Evolutionary conservation across 1,140 invertebrate genomes (phyloP).

Genomic region (Panagrolaimus sp.): DNA sequence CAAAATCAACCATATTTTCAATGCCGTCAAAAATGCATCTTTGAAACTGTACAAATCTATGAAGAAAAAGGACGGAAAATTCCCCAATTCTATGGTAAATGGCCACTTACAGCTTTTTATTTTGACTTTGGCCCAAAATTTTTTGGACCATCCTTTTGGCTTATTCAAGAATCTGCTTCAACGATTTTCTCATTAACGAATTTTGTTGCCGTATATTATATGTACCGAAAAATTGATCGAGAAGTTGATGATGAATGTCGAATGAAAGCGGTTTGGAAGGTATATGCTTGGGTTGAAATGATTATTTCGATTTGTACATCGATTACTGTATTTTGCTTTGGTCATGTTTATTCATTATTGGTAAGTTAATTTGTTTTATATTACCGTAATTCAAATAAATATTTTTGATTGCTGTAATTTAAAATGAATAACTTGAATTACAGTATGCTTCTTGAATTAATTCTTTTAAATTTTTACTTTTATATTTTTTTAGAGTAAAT

Average conservation of each 20-base stretch:
- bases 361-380: too few species aligned
- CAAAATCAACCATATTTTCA: too few species aligned
- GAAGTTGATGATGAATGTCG: constrained; percentile 56
- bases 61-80: constrained; percentile 65
- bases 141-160: constrained; percentile 87
- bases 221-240: constrained; percentile 70
- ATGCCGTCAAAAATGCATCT: constrained; percentile 78
- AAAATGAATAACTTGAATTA: too few species aligned
- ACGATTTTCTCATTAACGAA: too few species aligned
- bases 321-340: too few species aligned
- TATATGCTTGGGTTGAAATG: constrained; percentile 73
- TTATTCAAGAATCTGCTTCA: constrained; percentile 82
- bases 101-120: constrained; percentile 34
- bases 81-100: constrained; percentile 90
- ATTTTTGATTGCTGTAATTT: too few species aligned
- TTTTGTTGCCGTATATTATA: constrained; percentile 69
- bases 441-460: too few species aligned
- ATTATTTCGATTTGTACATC: too few species aligned
- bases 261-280: constrained; percentile 73
- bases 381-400: too few species aligned
- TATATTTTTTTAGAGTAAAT: too few species aligned
- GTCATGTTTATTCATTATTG: too few species aligned
- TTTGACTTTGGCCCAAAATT: constrained; percentile 68
- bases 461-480: too few species aligned
- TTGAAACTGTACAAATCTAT: constrained; percentile 79